Conservation (phyloP, 1,140 invertebrate species). For the Drosophila albomicans region DNA sequence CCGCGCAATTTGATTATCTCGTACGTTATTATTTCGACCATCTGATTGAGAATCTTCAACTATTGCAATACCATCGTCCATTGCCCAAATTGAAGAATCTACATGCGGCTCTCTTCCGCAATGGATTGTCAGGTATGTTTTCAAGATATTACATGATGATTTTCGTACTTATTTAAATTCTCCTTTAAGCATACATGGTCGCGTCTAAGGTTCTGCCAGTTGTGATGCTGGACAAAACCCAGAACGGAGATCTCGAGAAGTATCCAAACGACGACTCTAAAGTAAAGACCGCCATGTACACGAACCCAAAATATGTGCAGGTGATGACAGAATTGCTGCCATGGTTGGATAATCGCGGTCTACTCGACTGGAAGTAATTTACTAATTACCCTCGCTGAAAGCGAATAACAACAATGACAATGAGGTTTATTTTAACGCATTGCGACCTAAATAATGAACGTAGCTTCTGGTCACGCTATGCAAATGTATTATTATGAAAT, state of each 20-base stretch:
- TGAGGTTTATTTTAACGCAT: slow-evolving; percentile 7
- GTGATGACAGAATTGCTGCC: slow-evolving; percentile 73
- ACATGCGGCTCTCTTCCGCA: slow-evolving; percentile 66
- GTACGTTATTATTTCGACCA: slow-evolving; percentile 77
- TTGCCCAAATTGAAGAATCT: slow-evolving; percentile 74
- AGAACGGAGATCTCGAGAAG: slow-evolving; percentile 56
- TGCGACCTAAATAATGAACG: not conserved
- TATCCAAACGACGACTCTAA: slow-evolving; percentile 69
- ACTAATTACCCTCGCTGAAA: slow-evolving; percentile 19
- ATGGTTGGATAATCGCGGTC: slow-evolving; percentile 81
- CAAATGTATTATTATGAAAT: slow-evolving; percentile 31
- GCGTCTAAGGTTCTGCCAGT: slow-evolving; percentile 78
- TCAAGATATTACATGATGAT: too few relatives aligned
- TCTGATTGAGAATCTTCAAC: slow-evolving; percentile 71
- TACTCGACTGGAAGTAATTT: slow-evolving; percentile 78
- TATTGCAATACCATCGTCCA: slow-evolving; percentile 77
- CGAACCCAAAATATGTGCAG: slow-evolving; percentile 76
- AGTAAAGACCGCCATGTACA: slow-evolving; percentile 75
- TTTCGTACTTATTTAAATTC: not conserved
- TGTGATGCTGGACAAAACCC: slow-evolving; percentile 73
- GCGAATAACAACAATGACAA: slow-evolving; percentile 75
- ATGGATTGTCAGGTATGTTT: slow-evolving; percentile 76
- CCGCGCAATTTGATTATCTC: slow-evolving; percentile 71
- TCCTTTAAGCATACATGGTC: slow-evolving; percentile 69
- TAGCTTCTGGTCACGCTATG: slow-evolving; percentile 19